These are phyloP conservation scores for Isichthys henryi DNA, from an alignment of 2,113 vertebrate genomes.

Conservation along the genomic window DNA sequence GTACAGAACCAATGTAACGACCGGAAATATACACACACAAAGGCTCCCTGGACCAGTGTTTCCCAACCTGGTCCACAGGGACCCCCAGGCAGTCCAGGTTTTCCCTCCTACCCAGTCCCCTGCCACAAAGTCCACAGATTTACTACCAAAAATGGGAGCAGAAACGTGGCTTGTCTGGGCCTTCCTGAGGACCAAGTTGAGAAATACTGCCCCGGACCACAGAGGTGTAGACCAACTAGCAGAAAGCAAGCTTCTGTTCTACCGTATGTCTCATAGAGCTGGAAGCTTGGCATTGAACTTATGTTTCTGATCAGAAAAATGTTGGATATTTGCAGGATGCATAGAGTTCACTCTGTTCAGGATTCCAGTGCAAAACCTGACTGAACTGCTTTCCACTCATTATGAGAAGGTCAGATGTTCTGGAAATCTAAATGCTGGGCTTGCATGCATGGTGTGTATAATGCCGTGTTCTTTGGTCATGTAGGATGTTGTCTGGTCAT, in stretches of 20 bases:
- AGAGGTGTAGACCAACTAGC: neutral
- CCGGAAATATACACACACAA: neutral
- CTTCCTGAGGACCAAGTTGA: neutral
- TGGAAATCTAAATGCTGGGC: neutral
- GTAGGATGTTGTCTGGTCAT: neutral
- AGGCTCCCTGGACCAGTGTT: neutral
- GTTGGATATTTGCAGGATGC: neutral
- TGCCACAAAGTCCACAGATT: neutral
- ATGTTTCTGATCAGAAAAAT: neutral
- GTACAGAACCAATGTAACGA: neutral
- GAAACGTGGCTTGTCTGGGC: neutral
- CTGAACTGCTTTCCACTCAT: neutral
- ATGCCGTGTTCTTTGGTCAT: neutral
- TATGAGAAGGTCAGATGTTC: neutral
- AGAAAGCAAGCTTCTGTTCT: neutral
- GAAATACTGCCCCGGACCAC: neutral
- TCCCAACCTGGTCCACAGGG: neutral
- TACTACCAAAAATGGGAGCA: neutral
- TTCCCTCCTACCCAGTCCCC: neutral
- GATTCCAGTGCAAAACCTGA: neutral
- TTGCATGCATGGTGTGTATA: neutral
- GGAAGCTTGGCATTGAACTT: neutral
- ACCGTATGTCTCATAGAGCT: neutral
- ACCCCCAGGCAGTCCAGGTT: neutral
- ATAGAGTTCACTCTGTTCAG: neutral